These are phyloP conservation scores for Bembecia ichneumoniformis DNA, from an alignment of 2,888 invertebrate species.

Conservation along the genomic window DNA sequence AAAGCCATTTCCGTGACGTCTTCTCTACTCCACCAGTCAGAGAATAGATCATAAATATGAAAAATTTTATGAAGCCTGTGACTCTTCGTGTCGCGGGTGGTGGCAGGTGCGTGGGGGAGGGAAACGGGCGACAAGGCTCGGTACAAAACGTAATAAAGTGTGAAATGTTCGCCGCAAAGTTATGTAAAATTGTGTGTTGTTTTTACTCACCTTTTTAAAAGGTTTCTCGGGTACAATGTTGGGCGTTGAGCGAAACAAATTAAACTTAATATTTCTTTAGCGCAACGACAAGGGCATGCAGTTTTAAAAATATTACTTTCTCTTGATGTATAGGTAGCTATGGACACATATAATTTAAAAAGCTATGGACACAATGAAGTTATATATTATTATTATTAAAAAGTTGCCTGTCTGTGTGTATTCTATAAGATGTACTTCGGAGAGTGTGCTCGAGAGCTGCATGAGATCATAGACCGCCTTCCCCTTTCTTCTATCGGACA, in stretches of 20 bases:
- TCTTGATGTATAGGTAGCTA: too few relatives aligned
- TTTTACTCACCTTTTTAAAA: constrained; percentile 18
- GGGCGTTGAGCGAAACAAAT: constrained; percentile 10
- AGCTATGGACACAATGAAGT: too few relatives aligned
- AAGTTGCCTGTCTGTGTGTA: too few relatives aligned
- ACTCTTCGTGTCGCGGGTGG: constrained; percentile 5
- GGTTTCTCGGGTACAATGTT: constrained; percentile 9
- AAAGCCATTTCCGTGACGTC: constrained; percentile 38
- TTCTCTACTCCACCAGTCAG: constrained; percentile 20
- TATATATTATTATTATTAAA: too few relatives aligned
- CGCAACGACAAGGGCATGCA: neutral
- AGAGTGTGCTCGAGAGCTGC: too few relatives aligned
- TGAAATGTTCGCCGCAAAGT: constrained; percentile 37
- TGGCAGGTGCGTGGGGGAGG: constrained; percentile 9
- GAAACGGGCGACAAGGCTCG: constrained; percentile 24
- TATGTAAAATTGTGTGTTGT: constrained; percentile 26
- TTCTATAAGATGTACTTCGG: too few relatives aligned
- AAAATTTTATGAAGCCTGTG: constrained; percentile 56
- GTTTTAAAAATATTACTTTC: too few relatives aligned
- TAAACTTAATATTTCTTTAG: constrained; percentile 4
- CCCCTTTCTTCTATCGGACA: too few relatives aligned
- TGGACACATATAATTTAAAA: too few relatives aligned
- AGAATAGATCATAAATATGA: constrained; percentile 42
- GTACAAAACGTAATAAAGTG: constrained; percentile 49
- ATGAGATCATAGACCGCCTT: too few relatives aligned